Evolutionary conservation across 2,888 invertebrate genomes (phyloP), one percentile per base, ranked within the genome.

Genomic region (Idaea biselata): DNA sequence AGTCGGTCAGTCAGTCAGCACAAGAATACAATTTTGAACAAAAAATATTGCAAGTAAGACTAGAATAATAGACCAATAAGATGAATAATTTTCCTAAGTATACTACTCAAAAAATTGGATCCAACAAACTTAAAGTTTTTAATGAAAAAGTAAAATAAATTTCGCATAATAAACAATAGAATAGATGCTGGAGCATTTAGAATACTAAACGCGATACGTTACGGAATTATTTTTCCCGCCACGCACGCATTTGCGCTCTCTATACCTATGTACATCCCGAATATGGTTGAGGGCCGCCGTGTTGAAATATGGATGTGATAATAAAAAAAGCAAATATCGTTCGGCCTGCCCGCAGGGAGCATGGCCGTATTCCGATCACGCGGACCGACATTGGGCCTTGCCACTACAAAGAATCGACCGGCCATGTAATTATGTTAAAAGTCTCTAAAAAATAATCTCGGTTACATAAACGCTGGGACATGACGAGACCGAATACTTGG

Each of bases 301-400:
- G 86, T 86, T 89, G 88, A 88, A 89, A 89, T 90, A 90, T 89
- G 87, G 85, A 89, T 89, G 86, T 73, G 84, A 83, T 84, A 84
- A 87, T 87, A 89, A 89, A 88, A 85, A 89, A 87, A 85, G 84
- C 86, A 88, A 88, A 89, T 86, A 89, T 82, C 75, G 79, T 74
- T 75, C 75, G 78, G 80, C 73, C 76, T 78, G 81, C 81, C 85
- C 83, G 77, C 78, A 73, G 85, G 84, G 78, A 78, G 71, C 68
- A 58, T 58, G 60, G 63, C 66, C 60, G 75, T 73, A 89, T 84
- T 84, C 87, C 68, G 82, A 81, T 87, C 88, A 90, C 90, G 90
- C 90, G 73, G 71, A 60, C 67, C 64, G 72, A 74, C 80, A 78
- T 80, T 78, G 78, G 73, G 75, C 77, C 73, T 76, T 76, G 76